Evolutionary conservation across 2,888 invertebrate species (phyloP).

Genomic region (Trypoxylon attenuatum): DNA sequence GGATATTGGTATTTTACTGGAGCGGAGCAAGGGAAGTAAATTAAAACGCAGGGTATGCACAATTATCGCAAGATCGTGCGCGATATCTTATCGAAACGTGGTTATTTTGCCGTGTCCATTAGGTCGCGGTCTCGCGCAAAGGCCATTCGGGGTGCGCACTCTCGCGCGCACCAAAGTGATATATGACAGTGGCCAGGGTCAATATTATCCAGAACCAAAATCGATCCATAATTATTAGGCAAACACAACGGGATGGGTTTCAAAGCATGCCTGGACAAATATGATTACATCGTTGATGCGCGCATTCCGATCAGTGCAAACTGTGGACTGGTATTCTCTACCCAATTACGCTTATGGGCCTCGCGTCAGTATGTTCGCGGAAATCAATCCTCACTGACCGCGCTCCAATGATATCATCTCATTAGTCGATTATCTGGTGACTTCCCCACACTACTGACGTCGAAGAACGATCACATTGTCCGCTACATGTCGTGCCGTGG

Average conservation of each 20-base stretch:
- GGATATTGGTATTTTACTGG: not conserved
- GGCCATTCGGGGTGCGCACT: conserved; percentile 35
- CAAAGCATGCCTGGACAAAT: conserved; percentile 56
- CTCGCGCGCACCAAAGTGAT: conserved; percentile 41
- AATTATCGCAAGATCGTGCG: not conserved
- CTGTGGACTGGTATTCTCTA: conserved; percentile 49
- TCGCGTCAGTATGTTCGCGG: conserved; percentile 38
- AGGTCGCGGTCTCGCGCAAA: conserved; percentile 21
- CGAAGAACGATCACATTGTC: too few species aligned
- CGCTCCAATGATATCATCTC: conserved; percentile 46
- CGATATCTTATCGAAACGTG: conserved; percentile 7
- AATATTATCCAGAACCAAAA: conserved; percentile 52
- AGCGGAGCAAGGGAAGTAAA: too few species aligned
- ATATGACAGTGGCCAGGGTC: conserved; percentile 39
- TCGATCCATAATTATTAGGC: conserved; percentile 58
- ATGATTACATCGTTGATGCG: conserved; percentile 58
- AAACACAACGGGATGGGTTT: conserved; percentile 50
- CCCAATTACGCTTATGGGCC: conserved; percentile 53
- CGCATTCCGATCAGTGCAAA: conserved; percentile 57
- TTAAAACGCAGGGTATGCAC: not conserved
- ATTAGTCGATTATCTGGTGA: conserved; percentile 52
- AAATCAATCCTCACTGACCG: conserved; percentile 51
- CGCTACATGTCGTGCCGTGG: too few species aligned
- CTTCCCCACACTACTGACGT: conserved; percentile 19
- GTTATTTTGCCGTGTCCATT: conserved; percentile 23